Evolutionary conservation across 2,113 vertebrate genomes (phyloP).

Genomic region (Panurus biarmicus): DNA sequence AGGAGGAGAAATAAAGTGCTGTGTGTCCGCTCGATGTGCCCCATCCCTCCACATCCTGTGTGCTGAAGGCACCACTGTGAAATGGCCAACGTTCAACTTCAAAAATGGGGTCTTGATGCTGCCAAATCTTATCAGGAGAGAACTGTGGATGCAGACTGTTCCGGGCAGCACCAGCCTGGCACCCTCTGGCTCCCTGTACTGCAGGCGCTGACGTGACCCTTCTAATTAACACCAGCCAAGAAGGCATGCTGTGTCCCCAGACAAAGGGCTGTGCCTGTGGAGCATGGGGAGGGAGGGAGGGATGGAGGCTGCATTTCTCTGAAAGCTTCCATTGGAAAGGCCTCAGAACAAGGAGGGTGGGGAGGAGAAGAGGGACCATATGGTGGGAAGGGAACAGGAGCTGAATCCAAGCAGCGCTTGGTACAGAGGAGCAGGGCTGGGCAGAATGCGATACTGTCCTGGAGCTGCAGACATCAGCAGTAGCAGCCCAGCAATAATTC

Average conservation of each 20-base stretch:
- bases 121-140: background rate
- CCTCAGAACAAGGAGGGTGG: background rate
- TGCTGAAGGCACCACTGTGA: background rate
- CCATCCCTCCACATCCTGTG: background rate
- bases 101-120: background rate
- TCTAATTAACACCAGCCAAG: background rate
- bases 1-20: background rate
- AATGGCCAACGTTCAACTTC: background rate
- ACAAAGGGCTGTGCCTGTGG: background rate
- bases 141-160: background rate
- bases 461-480: background rate
- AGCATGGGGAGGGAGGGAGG: background rate
- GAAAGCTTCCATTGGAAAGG: background rate
- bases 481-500: background rate
- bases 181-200: background rate
- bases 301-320: background rate
- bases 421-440: background rate
- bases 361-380: background rate
- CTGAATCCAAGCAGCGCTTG: background rate
- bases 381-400: background rate
- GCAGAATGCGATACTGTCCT: fast-evolving
- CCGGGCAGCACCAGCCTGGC: background rate
- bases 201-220: background rate
- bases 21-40: fast-evolving
- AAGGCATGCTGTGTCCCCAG: background rate